Evolutionary conservation across 37 sponge, comb jelly and placozoan species (phyloP), one percentile per base, ranked within the genome.

Genomic region (Diacarnus erythraeanus): DNA sequence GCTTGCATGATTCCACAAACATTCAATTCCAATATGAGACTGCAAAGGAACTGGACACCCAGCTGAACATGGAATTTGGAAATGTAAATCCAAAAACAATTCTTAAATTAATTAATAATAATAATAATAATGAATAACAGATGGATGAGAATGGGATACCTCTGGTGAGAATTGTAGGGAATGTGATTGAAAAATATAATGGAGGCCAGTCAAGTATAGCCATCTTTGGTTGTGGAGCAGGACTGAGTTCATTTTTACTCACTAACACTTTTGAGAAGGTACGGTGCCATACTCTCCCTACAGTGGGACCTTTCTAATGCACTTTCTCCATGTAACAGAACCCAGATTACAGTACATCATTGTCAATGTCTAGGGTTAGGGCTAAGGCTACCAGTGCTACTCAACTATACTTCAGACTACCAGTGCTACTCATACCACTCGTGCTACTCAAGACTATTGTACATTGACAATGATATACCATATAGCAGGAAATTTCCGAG

Each of bases 161-260:
- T 8, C 41, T 86, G 36, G 68, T 84, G 27, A 57, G 59, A 18
- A 44, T 59, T 8, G 31, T 57, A 1, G 77, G 64, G 47, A 43
- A 38, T 38, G 58, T 71, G 23, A 64, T 78, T 38, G 22, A 51
- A 64, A 59, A 79, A 65, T 61, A 51, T 29, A 38, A 40, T 33
- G 38, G 30, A 18, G 69, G 21, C 21, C 70, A 23, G 59, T 61
- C 77, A 3, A 41, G 23, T 34, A 57, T 31, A 17, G 89, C 76
- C 26, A 39, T 82, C 31, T 69, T 89, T 78, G 93, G 93, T 9
- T 93, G 91, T 89, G 93, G 91, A n/a, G 27, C 80, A 33, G 93
- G 93, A 2, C 68, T 74, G 66, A 71, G 57, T 3, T 42, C 80
- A 21, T 78, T 93, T 63, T 74, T 82, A 17, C 81, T 93, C 64